phyloP scores from a whole-genome alignment of 1,140 invertebrate species.

The Dermatophagoides farinae region DNA sequence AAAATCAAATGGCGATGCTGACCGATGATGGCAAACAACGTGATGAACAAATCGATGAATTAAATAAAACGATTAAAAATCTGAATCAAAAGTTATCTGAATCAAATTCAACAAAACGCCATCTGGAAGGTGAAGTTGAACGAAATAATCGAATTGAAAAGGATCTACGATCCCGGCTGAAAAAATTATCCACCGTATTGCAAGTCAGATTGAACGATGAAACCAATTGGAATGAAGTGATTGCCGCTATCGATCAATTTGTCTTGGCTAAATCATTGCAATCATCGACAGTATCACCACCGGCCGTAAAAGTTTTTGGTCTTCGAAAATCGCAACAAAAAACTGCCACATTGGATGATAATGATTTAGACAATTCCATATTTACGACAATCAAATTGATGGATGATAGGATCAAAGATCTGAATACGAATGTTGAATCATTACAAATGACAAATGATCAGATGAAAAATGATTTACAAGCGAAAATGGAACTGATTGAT shows the following conservation, averaged over 20 bases:
- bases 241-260: not conserved
- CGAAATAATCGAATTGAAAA: slow-evolving; percentile 1
- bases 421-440: not conserved
- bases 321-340: not conserved
- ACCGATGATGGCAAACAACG: not conserved
- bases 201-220: slow-evolving; percentile 5
- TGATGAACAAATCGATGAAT: slow-evolving; percentile 1
- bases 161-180: not conserved
- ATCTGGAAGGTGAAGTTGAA: slow-evolving; percentile 1
- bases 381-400: slow-evolving; percentile 3
- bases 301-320: not conserved
- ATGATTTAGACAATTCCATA: not conserved
- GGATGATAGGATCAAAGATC: not conserved
- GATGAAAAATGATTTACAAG: not conserved
- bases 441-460: not conserved
- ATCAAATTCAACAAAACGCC: not conserved
- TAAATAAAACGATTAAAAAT: not conserved
- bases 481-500: not conserved
- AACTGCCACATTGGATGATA: not conserved
- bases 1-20: slow-evolving; percentile 3
- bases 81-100: not conserved
- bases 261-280: not conserved
- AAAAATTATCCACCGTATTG: not conserved
- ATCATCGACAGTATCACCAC: not conserved
- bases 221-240: not conserved